Percentiles rank a stretch among this genome's conserved stretches.
phyloP scores from a whole-genome alignment of 2,113 vertebrate species.

The Tachysurus fulvidraco region DNA sequence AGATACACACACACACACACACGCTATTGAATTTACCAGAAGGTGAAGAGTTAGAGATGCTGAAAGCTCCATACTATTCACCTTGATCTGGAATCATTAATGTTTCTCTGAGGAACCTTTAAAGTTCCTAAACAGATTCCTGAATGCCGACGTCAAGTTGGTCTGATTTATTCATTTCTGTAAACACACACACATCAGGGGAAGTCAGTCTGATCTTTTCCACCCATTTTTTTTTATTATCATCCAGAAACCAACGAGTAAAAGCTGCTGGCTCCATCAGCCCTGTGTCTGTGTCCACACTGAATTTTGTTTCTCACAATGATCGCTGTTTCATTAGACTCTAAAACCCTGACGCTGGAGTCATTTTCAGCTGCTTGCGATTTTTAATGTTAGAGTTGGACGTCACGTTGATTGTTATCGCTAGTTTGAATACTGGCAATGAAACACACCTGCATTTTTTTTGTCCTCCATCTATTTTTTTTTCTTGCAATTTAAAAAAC shows the following conservation, averaged over 20 bases:
- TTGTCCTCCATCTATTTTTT: not conserved
- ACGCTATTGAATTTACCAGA: too few relatives aligned
- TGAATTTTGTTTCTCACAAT: not conserved
- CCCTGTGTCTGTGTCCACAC: not conserved
- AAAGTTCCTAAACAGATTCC: not conserved
- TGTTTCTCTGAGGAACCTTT: not conserved
- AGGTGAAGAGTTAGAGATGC: not conserved
- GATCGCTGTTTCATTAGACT: not conserved
- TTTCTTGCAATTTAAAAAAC: not conserved
- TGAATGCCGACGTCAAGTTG: not conserved
- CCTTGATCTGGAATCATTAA: not conserved
- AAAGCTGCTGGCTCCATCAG: not conserved
- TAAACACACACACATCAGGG: not conserved
- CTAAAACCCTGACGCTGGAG: too few relatives aligned
- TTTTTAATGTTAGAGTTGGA: not conserved
- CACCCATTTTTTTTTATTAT: not conserved
- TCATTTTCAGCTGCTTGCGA: not conserved
- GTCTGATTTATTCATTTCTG: not conserved
- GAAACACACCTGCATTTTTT: not conserved
- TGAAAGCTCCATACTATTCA: not conserved
- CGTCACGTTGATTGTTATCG: not conserved
- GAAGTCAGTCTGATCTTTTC: not conserved
- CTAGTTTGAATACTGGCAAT: not conserved
- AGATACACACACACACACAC: too few relatives aligned
- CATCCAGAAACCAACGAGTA: not conserved